Percentiles rank a stretch among this genome's conserved stretches.
These are phyloP conservation scores for Anoura caudifer DNA, from an alignment of 2,113 vertebrate species.

Conservation along the genomic window DNA sequence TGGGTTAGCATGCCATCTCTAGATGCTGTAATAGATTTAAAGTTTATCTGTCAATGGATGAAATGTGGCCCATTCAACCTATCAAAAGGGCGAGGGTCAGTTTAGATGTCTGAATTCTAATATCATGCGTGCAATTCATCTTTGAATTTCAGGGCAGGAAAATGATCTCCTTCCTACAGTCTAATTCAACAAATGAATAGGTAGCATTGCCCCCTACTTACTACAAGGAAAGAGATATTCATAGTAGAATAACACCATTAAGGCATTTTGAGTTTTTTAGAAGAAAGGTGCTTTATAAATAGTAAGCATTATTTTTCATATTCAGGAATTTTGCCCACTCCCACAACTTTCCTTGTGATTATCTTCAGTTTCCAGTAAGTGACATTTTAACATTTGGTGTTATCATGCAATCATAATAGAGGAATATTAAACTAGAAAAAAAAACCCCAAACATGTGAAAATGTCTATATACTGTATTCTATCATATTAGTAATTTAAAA, in stretches of 20 bases:
- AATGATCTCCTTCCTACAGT: not conserved
- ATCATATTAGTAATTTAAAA: constrained; percentile 36
- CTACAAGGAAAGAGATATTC: not conserved
- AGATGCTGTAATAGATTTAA: not conserved
- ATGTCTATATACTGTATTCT: not conserved
- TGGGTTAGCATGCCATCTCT: not conserved
- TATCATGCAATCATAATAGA: constrained; percentile 14
- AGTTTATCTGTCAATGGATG: not conserved
- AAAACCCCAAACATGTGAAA: not conserved
- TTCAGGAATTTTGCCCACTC: not conserved
- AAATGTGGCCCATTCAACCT: not conserved
- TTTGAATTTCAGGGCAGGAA: not conserved
- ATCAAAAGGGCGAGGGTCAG: not conserved
- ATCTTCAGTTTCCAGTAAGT: constrained; percentile 21
- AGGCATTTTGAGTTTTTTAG: constrained; percentile 18
- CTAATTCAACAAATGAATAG: constrained; percentile 34
- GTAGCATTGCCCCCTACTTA: not conserved
- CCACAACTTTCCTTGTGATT: constrained; percentile 26
- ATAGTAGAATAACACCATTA: not conserved
- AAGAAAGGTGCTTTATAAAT: constrained; percentile 17
- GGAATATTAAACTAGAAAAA: not conserved
- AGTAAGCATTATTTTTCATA: not conserved
- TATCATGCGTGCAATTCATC: not conserved
- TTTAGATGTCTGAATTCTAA: not conserved
- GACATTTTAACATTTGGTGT: constrained; percentile 14